Evolutionary conservation across 2,888 invertebrate genomes (phyloP), one percentile per base, ranked within the genome.

Genomic region (Hyalella azteca): DNA sequence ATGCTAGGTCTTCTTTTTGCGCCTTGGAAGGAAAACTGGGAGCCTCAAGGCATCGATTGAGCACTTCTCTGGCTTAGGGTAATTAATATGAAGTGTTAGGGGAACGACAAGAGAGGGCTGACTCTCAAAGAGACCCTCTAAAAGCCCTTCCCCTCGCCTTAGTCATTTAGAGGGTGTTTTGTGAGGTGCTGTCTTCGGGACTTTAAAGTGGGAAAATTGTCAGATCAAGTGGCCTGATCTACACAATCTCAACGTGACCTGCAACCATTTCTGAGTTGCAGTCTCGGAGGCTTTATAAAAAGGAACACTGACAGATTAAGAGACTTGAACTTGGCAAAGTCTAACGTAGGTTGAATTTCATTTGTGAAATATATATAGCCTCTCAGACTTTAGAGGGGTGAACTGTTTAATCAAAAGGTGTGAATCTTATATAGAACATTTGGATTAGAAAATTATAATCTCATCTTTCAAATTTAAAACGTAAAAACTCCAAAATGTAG

Each of bases 21-120:
- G 29, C 54, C 54, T 54, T 54, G 19, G 54, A 54, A 22, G 54
- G 54, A 54, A 54, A 54, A 54, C 26, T 54, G 29, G 29, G 54
- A 54, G 54, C 54, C 54, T 22, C 54, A 54, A 54, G 54, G 26
- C 54, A 54, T 54, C 54, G 54, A 54, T 66, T 36, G 66, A 66
- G 66, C 66, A 66, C 66, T 66, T 66, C 66, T 66, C 66, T 66
- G 66, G 66, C 66, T 66, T 66, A 66, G 66, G 66, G 66, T 66
- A 66, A 66, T 66, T 66, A 66, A 66, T 66, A 66, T 66, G 36
- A 66, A 66, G 66, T 29, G 66, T 66, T 22, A 66, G 66, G 66
- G 66, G 32, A 66, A 15, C 54, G 54, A 22, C 22, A 54, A 54
- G 54, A 26, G 54, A 54, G 54, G 54, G 54, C 29, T 29, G 54